phyloP scores from a whole-genome alignment of 2,113 vertebrate genomes.

The Puffinus mauretanicus region DNA sequence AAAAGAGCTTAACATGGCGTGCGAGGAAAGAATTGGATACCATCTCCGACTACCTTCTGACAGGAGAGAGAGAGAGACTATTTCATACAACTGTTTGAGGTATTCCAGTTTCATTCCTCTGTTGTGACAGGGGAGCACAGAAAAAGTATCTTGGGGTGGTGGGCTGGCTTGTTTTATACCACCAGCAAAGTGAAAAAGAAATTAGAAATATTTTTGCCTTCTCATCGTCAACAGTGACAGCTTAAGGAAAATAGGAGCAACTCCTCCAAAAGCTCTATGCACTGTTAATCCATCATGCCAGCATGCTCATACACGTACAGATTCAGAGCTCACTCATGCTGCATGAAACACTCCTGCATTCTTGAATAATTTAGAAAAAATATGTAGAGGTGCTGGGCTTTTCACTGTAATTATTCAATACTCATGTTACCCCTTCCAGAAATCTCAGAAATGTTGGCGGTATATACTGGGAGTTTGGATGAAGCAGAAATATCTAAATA shows the following conservation, averaged over 20 bases:
- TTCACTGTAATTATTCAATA: background rate
- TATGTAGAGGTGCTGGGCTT: background rate
- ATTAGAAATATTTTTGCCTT: conserved; percentile 8
- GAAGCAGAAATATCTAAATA: background rate
- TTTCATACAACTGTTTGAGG: background rate
- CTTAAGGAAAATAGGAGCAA: background rate
- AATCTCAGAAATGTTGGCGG: background rate
- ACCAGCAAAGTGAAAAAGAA: background rate
- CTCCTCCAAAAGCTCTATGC: background rate
- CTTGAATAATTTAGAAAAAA: conserved; percentile 30
- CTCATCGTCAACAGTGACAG: background rate
- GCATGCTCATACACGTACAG: background rate
- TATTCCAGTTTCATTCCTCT: conserved; percentile 26
- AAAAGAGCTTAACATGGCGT: conserved; percentile 27
- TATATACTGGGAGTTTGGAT: background rate
- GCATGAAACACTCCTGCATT: background rate
- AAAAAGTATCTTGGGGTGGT: background rate
- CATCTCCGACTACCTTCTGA: conserved; percentile 33
- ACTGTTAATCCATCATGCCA: background rate
- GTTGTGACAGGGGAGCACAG: background rate
- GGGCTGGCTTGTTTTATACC: background rate
- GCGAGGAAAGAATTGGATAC: background rate
- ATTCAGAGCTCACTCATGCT: background rate
- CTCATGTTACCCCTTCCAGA: background rate
- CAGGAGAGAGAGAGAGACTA: background rate